A percentile compares a stretch with the other conserved stretches of the same genome.
Evolutionary conservation across 2,113 vertebrate genomes (phyloP).

Genomic region (Sander vitreus): DNA sequence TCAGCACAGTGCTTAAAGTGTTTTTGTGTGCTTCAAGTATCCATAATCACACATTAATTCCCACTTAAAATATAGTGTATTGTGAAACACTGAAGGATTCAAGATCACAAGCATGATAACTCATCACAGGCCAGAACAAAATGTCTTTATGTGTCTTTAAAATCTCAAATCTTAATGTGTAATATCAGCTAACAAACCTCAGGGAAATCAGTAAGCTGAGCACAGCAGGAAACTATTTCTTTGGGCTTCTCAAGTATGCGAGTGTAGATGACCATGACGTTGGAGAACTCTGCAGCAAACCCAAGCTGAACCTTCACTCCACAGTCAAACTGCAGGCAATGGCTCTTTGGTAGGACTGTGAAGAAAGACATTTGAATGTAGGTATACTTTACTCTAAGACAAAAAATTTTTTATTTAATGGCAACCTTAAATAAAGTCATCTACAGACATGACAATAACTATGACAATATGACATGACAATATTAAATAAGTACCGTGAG

Average conservation of each 20-base stretch:
- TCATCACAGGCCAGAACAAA: neutral
- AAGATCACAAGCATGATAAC: neutral
- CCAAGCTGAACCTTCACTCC: conserved; percentile 88
- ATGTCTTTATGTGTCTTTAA: neutral
- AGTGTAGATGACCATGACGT: conserved; percentile 91
- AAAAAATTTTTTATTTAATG: neutral
- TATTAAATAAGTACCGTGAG: conserved; percentile 81
- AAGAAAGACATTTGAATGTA: neutral
- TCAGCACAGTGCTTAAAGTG: neutral
- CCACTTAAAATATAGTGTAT: neutral
- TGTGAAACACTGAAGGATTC: neutral
- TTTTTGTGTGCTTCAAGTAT: neutral
- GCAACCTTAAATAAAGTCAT: neutral
- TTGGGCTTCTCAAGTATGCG: conserved; percentile 81
- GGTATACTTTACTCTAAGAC: neutral
- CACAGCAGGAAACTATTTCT: conserved; percentile 82
- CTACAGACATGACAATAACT: neutral
- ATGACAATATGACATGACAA: neutral
- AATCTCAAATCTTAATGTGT: neutral
- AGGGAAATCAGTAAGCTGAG: conserved; percentile 86
- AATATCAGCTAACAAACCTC: conserved; percentile 72
- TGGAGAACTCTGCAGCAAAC: conserved; percentile 92
- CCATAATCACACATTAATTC: neutral
- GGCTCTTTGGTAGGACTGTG: conserved; percentile 85
- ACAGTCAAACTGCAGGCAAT: conserved; percentile 84